Conservation (phyloP, 2,797 vertebrate species). For the Lophius americanus region DNA sequence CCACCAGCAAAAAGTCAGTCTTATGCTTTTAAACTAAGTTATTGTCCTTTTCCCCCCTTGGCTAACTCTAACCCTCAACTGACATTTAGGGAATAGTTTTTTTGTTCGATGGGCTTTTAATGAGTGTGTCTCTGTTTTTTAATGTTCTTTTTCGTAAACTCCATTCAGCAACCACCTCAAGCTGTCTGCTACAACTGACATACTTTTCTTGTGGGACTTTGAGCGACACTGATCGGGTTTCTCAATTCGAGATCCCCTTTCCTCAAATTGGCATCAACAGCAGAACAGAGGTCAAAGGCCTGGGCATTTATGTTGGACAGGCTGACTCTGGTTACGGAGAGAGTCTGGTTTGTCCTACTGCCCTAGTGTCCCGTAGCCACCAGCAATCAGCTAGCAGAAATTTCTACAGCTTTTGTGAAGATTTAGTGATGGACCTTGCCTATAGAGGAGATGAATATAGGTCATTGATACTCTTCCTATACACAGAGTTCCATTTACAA, state of each 20-base stretch:
- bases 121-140: constrained; percentile 1
- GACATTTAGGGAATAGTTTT: constrained; percentile 4
- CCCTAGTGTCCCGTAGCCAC: constrained; percentile 52
- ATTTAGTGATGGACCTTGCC: constrained; percentile 10
- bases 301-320: constrained; percentile 29
- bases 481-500: neutral
- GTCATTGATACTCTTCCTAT: neutral
- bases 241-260: constrained; percentile 46
- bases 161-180: constrained; percentile 33
- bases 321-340: constrained; percentile 60
- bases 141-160: constrained; percentile 26
- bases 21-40: constrained; percentile 27
- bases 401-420: constrained; percentile 19
- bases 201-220: constrained; percentile 37
- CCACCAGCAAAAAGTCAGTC: constrained; percentile 43
- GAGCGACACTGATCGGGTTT: constrained; percentile 49
- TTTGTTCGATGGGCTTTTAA: constrained; percentile 5
- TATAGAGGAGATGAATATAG: neutral
- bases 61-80: neutral
- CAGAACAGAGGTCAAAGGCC: constrained; percentile 53
- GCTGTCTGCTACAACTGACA: constrained; percentile 44
- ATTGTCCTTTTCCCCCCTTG: constrained; percentile 8
- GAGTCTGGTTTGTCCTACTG: constrained; percentile 59
- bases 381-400: constrained; percentile 31
- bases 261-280: constrained; percentile 53